phyloP scores from a whole-genome alignment of 2,888 invertebrate species.

The Lissonota sp. region DNA sequence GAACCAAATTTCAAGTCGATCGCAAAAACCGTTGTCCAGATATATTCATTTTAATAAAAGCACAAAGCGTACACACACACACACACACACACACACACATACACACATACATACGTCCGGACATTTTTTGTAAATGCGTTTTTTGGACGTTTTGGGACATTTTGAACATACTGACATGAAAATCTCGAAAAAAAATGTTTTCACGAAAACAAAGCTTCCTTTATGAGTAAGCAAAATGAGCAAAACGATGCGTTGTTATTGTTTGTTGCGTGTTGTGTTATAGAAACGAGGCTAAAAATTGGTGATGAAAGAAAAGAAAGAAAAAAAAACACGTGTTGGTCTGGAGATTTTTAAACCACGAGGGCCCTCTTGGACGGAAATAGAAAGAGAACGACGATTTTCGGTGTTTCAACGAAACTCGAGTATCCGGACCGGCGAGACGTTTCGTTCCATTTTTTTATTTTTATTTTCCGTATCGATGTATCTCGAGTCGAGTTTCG shows the following conservation, averaged over 20 bases:
- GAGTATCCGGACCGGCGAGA: constrained; percentile 3
- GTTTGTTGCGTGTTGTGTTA: constrained; percentile 25
- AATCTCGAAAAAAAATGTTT: too few species aligned
- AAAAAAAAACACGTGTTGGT: constrained; percentile 37
- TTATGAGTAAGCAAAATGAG: too few species aligned
- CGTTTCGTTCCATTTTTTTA: not conserved
- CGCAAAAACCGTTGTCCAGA: too few species aligned
- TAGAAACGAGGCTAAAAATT: constrained; percentile 3
- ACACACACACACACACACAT: too few species aligned
- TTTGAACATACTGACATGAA: too few species aligned
- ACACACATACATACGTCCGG: not conserved
- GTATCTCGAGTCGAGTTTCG: not conserved
- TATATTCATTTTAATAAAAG: too few species aligned
- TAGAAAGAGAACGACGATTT: constrained; percentile 42
- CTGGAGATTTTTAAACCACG: not conserved
- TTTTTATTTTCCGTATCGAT: constrained; percentile 10
- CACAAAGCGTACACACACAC: too few species aligned
- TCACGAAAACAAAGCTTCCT: not conserved
- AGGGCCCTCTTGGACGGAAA: constrained; percentile 40
- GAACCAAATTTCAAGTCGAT: too few species aligned
- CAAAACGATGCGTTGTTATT: not conserved
- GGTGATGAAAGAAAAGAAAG: not conserved
- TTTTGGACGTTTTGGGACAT: too few species aligned
- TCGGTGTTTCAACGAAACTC: constrained; percentile 30
- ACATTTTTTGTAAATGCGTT: not conserved